Evolutionary conservation across 1,140 invertebrate genomes (phyloP).

Genomic region (Diplogasteroides magnus): DNA sequence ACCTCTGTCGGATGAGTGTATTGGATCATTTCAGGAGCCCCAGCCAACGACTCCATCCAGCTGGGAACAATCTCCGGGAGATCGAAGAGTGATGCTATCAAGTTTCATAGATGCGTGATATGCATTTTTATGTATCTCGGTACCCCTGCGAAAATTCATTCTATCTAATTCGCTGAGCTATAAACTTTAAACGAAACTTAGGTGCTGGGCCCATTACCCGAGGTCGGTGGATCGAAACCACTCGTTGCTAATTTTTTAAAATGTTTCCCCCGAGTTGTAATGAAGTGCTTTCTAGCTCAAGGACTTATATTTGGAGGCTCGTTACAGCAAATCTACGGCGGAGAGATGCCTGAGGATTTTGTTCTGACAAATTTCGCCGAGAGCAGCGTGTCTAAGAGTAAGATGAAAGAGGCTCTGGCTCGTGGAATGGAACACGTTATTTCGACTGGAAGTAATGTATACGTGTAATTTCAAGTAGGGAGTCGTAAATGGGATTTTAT

Average conservation of each 20-base stretch:
- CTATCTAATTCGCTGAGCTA: too few species aligned
- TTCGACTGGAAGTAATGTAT: slow-evolving; percentile 79
- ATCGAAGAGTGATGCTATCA: slow-evolving; percentile 64
- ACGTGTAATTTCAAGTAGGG: too few species aligned
- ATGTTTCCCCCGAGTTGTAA: background rate
- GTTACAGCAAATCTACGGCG: slow-evolving; percentile 80
- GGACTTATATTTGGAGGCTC: slow-evolving; percentile 79
- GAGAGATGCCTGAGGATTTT: slow-evolving; percentile 74
- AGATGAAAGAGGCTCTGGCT: slow-evolving; percentile 49
- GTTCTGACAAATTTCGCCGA: slow-evolving; percentile 62
- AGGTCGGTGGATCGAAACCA: slow-evolving; percentile 90
- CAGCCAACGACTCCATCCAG: too few species aligned
- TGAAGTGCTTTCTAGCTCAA: slow-evolving; percentile 63
- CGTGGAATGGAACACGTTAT: slow-evolving; percentile 66
- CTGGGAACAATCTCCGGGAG: too few species aligned
- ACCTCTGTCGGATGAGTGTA: too few species aligned
- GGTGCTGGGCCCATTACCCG: slow-evolving; percentile 93
- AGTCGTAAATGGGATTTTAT: too few species aligned
- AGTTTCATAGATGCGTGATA: too few species aligned
- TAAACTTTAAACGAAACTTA: too few species aligned
- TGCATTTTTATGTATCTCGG: too few species aligned
- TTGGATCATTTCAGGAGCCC: too few species aligned
- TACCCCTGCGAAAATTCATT: too few species aligned
- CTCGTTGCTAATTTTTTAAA: slow-evolving; percentile 2
- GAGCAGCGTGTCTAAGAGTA: slow-evolving; percentile 75